These are phyloP conservation scores for Stramonita haemastoma DNA, from an alignment of 2,888 invertebrate species.

Conservation along the genomic window DNA sequence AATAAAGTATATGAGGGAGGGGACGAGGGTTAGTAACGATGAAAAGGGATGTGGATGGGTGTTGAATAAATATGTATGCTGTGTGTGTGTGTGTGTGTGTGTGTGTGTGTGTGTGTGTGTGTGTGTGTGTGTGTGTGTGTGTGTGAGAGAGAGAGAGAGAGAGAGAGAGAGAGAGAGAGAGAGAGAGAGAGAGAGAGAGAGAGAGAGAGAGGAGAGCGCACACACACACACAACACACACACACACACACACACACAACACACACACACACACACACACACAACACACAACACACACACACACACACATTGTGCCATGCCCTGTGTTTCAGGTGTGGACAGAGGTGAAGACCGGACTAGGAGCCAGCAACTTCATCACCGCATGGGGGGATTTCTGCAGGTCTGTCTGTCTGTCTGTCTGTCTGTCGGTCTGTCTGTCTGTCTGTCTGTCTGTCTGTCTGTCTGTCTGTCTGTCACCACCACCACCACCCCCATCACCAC, in stretches of 20 bases:
- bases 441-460: slow-evolving; percentile 4
- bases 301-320: background rate
- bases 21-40: background rate
- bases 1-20: background rate
- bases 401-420: slow-evolving; percentile 36
- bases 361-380: slow-evolving; percentile 75
- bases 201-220: too few species aligned
- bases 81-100: slow-evolving; percentile 3
- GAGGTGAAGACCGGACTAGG: slow-evolving; percentile 68
- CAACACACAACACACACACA: background rate
- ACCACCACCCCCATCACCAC: background rate
- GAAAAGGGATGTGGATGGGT: background rate
- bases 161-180: too few species aligned
- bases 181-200: too few species aligned
- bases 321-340: slow-evolving; percentile 71
- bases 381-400: slow-evolving; percentile 76
- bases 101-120: slow-evolving; percentile 2
- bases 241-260: too few species aligned
- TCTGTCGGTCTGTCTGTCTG: slow-evolving; percentile 5
- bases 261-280: too few species aligned
- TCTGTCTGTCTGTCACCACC: background rate
- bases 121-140: background rate
- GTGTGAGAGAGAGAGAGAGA: too few species aligned
- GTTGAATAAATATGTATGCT: background rate
- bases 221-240: too few species aligned